These are phyloP conservation scores for Hirtodrosophila cameraria DNA, from an alignment of 2,888 invertebrate species.

Conservation along the genomic window DNA sequence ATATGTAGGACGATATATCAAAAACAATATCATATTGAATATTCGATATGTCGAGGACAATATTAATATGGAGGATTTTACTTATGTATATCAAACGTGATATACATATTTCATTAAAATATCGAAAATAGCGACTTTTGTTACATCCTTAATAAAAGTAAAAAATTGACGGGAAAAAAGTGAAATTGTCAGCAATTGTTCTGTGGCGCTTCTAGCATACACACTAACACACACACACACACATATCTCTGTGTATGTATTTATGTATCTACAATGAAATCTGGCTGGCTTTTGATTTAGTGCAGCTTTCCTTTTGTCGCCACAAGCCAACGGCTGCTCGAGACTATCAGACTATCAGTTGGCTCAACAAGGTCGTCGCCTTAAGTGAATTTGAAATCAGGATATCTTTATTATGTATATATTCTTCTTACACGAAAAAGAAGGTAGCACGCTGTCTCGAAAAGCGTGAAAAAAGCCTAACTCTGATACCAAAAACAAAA, in stretches of 20 bases:
- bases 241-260: slow-evolving; percentile 4
- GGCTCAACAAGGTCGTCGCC: slow-evolving; percentile 66
- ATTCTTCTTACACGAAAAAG: slow-evolving; percentile 26
- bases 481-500: slow-evolving; percentile 21
- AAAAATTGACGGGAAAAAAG: too few relatives aligned
- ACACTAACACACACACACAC: slow-evolving; percentile 13
- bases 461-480: slow-evolving; percentile 9
- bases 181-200: too few relatives aligned
- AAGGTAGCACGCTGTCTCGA: slow-evolving; percentile 12
- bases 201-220: slow-evolving; percentile 18
- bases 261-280: slow-evolving; percentile 48
- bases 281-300: slow-evolving; percentile 55
- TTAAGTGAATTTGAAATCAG: slow-evolving; percentile 69
- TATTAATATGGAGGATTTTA: too few relatives aligned
- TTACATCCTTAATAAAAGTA: too few relatives aligned
- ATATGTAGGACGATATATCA: too few relatives aligned
- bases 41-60: too few relatives aligned
- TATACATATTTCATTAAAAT: too few relatives aligned
- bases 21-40: too few relatives aligned
- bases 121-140: too few relatives aligned
- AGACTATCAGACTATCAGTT: slow-evolving; percentile 48
- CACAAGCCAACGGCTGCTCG: slow-evolving; percentile 20
- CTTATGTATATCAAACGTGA: too few relatives aligned
- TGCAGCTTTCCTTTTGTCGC: slow-evolving; percentile 59
- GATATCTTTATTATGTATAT: slow-evolving; percentile 63